Evolutionary conservation across 2,797 vertebrate species (phyloP).

Genomic region (Potorous gilbertii): DNA sequence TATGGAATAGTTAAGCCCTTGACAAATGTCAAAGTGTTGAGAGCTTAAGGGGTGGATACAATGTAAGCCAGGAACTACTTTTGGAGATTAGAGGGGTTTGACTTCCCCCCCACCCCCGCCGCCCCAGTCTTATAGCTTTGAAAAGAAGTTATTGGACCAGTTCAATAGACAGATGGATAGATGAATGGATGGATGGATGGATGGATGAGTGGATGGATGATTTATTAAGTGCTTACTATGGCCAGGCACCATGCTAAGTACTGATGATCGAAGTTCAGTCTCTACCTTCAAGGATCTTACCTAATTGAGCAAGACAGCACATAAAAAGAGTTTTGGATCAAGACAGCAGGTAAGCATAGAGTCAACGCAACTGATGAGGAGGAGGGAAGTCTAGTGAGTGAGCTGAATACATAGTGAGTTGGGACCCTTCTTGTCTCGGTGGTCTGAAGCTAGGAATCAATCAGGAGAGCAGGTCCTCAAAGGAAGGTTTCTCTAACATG

Average conservation of each 20-base stretch:
- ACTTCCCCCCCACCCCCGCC: no score
- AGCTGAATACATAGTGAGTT: not conserved
- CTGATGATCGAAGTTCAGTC: not conserved
- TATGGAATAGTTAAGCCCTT: not conserved
- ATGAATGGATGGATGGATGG: not conserved
- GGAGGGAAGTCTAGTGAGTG: not conserved
- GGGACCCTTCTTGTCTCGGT: not conserved
- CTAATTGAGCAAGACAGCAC: not conserved
- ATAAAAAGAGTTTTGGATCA: not conserved
- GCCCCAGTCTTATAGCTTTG: not conserved
- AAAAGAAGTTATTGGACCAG: not conserved
- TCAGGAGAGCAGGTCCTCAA: not conserved
- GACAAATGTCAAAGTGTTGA: not conserved
- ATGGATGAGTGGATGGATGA: not conserved
- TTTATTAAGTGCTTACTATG: not conserved
- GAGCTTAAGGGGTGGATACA: not conserved
- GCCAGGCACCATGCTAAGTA: not conserved
- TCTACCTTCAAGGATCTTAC: not conserved
- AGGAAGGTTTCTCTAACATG: not conserved
- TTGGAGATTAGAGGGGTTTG: not conserved
- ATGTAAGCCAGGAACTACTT: not conserved
- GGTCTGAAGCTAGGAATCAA: no score
- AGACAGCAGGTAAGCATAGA: no score
- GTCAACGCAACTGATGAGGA: not conserved
- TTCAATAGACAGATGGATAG: not conserved